Conservation (phyloP, 2,113 vertebrate species). For the Cricetomys ansorgei region DNA sequence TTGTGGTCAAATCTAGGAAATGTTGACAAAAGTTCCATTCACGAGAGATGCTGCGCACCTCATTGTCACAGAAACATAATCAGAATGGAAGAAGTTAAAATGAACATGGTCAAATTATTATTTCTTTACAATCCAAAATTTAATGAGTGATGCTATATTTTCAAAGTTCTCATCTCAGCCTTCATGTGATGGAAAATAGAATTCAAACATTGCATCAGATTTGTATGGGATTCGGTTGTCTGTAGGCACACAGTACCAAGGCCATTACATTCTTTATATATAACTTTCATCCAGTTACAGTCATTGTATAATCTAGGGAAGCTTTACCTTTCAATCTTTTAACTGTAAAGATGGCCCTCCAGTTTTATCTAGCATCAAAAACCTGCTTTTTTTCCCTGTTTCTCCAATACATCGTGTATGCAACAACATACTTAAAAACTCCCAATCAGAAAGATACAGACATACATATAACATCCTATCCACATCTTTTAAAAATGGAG, state of each 20-base stretch:
- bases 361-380: background rate
- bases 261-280: background rate
- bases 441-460: conserved; percentile 15
- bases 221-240: background rate
- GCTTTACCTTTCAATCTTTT: background rate
- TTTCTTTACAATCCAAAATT: background rate
- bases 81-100: background rate
- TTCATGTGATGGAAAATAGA: conserved; percentile 1
- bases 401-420: background rate
- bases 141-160: background rate
- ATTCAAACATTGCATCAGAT: background rate
- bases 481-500: background rate
- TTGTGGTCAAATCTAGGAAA: conserved; percentile 21
- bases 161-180: conserved; percentile 4
- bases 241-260: background rate
- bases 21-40: background rate
- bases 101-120: background rate
- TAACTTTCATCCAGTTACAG: background rate
- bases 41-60: background rate
- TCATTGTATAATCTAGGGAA: background rate
- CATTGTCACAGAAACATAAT: background rate
- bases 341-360: background rate
- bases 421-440: background rate
- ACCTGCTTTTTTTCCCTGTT: background rate
- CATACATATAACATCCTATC: background rate